Evolutionary conservation across 1,140 invertebrate genomes (phyloP).

Genomic region (Lepidotrigona ventralis): DNA sequence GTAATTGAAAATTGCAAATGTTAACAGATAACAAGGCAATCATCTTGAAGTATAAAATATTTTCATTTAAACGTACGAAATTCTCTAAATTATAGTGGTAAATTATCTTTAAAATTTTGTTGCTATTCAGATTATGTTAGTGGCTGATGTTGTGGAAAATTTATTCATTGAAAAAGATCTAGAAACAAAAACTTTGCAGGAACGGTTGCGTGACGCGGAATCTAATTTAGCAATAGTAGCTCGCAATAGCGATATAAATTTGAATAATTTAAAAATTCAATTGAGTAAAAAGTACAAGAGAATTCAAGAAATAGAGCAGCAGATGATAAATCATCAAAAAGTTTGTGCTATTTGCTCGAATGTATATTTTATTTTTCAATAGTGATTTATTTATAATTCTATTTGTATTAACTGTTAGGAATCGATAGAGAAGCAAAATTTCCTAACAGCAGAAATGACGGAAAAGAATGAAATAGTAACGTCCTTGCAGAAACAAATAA

Average conservation of each 20-base stretch:
- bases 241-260: conserved; percentile 59
- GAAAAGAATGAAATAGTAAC: conserved; percentile 78
- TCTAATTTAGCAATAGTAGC: conserved; percentile 54
- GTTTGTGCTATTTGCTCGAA: conserved; percentile 64
- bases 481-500: conserved; percentile 73
- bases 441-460: conserved; percentile 79
- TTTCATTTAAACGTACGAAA: neutral
- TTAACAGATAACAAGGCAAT: conserved; percentile 46
- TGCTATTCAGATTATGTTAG: conserved; percentile 69
- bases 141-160: conserved; percentile 68
- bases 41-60: conserved; percentile 49
- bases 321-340: conserved; percentile 68
- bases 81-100: neutral
- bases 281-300: conserved; percentile 67
- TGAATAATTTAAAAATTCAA: conserved; percentile 58
- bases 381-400: conserved; percentile 23
- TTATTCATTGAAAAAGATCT: conserved; percentile 60
- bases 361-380: conserved; percentile 15
- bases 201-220: conserved; percentile 64
- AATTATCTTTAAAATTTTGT: conserved; percentile 53
- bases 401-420: conserved; percentile 63
- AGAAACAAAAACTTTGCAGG: conserved; percentile 59
- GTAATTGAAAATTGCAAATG: conserved; percentile 1
- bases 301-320: conserved; percentile 62
- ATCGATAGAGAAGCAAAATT: conserved; percentile 75